Evolutionary conservation across 2,888 invertebrate genomes (phyloP), one percentile per base, ranked within the genome.

Genomic region (Drosophila anomalata): DNA sequence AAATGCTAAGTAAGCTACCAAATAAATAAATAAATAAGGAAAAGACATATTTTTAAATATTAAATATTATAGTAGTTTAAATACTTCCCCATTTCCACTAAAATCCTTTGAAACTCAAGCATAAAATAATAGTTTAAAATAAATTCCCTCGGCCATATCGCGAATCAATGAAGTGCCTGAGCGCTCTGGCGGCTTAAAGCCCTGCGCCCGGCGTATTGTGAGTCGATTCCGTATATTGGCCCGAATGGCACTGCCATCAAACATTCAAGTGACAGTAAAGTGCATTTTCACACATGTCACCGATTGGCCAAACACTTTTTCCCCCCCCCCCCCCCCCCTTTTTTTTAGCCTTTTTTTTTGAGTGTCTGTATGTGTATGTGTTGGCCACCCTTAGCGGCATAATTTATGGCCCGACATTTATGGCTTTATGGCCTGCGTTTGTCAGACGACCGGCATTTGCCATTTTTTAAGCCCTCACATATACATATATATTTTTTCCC

Each of bases 261-360:
- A 72, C 72, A 72, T 78, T 76, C 76, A 78, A 80, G 79, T 85
- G 85, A 75, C 80, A 85, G 67, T 68, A 75, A 85, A 80, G 82
- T 80, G 82, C 82, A 80, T 85, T 80, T 82, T 85, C 79, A 81
- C 85, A 85, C 82, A 80, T 80, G 80, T 80, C 82, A 81, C 68
- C 81, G 78, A 73, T 26, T 47, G 53, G 60, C 60, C 51, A 14
- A 41, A n/a, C 12, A 3, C 2, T 7, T 7, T 14, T 12, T 36
- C 0, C 4, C 8, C 31, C 2, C 6, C 14, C 14, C 0, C 4
- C 8, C 31, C 2, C 6, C 14, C 14, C 1, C 1, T 2, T 12
- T 12, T 22, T 22, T 41, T 20, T 41, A 9, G 20, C 9, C 6
- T n/a, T n/a, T 36, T 36, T 44, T 44, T 44, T 44, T 5, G 22